Base-by-base conservation (phyloP, 2,797 vertebrate genomes). In the Melanogrammus aeglefinus region DNA sequence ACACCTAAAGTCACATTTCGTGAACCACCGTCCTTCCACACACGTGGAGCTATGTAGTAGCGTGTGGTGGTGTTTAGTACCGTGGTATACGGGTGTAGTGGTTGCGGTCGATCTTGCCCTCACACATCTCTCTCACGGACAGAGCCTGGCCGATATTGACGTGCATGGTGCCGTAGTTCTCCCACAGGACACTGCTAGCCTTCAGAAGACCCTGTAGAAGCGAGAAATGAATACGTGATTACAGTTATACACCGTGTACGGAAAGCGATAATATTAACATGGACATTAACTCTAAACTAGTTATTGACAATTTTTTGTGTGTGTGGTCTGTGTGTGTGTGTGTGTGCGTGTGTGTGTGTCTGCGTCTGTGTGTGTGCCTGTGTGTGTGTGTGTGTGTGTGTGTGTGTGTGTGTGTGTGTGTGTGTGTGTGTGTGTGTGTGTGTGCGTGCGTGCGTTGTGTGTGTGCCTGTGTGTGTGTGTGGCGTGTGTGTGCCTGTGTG, bases 41-140 rank as follows among this genome's bases (percentile, higher is more conserved):
- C 24, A 18, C 47, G 47, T 12, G 10, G 9, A 5, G 6, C 18
- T 51, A 16, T 51, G 47, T 21, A 51, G 47, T 21, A 51, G 47
- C 18, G 18, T 51, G 13, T 31, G 57, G 13, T 31, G 57, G 57
- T 9, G 57, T n/a, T n/a, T 4, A 1, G 57, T 91, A 98, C 98
- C 97, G 97, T 77, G 97, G 97, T 81, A 94, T 86, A 88, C 98
- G 92, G 89, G 97, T 98, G 91, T 96, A 98, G 0, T 95, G 94
- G 72, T 90, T 88, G 36, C 86, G 92, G 86, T 78, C 93, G 86
- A 98, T 93, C 88, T 91, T 95, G 39, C 96, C 96, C 73, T 95
- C 87, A 47, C 95, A 95, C 90, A 99, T 87, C 8, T 94, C 91
- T 78, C 96, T 94, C 39, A 97, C 96, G 0, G 98, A 99, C 31